phyloP scores from a whole-genome alignment of 2,888 invertebrate species.

The Azorinus chamasolen region DNA sequence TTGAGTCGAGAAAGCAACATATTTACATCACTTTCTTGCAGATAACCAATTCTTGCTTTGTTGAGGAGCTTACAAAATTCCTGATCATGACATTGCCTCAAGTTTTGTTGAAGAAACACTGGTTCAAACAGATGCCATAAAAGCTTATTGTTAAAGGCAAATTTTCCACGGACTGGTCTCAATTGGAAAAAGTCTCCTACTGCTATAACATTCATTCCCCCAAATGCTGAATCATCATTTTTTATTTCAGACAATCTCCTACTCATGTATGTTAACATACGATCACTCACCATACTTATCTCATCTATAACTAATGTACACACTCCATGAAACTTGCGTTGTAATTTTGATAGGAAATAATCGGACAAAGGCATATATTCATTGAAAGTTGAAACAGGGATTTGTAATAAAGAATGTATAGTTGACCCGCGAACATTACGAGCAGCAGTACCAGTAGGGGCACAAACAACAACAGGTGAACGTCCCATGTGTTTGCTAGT shows the following conservation, averaged over 20 bases:
- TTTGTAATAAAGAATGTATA: conserved; percentile 45
- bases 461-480: conserved; percentile 45
- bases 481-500: background rate
- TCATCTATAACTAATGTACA: conserved; percentile 63
- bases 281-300: conserved; percentile 62
- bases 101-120: background rate
- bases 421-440: conserved; percentile 50
- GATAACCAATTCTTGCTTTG: no score
- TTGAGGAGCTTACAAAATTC: no score
- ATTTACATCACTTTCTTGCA: no score
- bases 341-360: conserved; percentile 22
- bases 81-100: background rate
- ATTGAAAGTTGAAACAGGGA: conserved; percentile 37
- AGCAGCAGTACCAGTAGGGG: conserved; percentile 64
- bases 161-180: no score
- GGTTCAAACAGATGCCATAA: background rate
- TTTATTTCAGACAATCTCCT: conserved; percentile 44
- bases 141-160: background rate
- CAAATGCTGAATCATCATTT: no score
- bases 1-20: conserved; percentile 10
- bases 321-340: conserved; percentile 23
- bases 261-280: conserved; percentile 49
- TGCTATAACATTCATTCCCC: no score
- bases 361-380: conserved; percentile 23
- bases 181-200: no score